Evolutionary conservation across 2,113 vertebrate genomes (phyloP).

Genomic region (Cavia aperea): DNA sequence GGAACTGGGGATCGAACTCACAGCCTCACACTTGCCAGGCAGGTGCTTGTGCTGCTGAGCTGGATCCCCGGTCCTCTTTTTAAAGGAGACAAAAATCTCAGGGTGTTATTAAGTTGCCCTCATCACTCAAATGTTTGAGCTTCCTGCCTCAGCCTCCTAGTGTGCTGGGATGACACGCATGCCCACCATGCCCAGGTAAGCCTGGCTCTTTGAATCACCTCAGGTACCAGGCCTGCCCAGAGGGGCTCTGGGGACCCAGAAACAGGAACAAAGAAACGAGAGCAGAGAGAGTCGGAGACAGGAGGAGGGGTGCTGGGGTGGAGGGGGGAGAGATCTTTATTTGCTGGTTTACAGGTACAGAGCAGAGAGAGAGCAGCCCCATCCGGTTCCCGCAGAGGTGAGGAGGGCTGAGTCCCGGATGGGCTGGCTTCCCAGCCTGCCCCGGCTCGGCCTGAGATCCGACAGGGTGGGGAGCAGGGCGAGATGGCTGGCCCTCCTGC

Average conservation of each 20-base stretch:
- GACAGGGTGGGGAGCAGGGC: neutral
- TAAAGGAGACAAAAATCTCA: neutral
- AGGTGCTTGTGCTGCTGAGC: too few species aligned
- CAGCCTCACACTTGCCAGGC: too few species aligned
- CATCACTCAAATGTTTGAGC: neutral
- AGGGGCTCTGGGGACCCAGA: neutral
- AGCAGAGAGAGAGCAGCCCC: conserved; percentile 10
- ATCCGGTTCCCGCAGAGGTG: neutral
- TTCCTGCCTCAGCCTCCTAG: neutral
- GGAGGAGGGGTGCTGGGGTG: neutral
- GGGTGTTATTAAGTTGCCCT: neutral
- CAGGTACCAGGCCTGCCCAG: neutral
- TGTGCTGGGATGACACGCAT: neutral
- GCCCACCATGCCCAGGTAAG: neutral
- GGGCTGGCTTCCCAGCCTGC: conserved; percentile 64
- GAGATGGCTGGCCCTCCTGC: neutral
- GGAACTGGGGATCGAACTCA: too few species aligned
- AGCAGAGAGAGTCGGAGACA: conserved; percentile 54
- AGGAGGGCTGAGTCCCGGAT: conserved; percentile 11
- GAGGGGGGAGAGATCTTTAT: conserved; percentile 60
- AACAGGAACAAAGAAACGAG: conserved; percentile 25
- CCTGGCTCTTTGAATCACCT: neutral
- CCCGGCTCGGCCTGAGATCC: conserved; percentile 12
- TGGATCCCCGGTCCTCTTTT: neutral
- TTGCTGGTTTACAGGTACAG: conserved; percentile 47